Evolutionary conservation across 2,888 invertebrate genomes (phyloP), one percentile per base, ranked within the genome.

Genomic region (Phortica okadai): DNA sequence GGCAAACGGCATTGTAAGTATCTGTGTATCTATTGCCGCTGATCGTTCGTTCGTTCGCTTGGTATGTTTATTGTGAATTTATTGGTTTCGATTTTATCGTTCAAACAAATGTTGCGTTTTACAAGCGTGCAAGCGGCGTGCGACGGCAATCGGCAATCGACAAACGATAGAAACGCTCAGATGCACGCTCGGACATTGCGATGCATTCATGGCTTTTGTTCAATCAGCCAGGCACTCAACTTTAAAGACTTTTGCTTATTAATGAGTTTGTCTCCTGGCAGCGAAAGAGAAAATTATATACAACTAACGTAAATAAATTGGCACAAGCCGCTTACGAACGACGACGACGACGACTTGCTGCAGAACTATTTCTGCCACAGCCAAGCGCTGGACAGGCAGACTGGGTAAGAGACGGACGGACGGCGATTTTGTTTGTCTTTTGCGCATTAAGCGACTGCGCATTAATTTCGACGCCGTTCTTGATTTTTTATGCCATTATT

Each of bases 41-140:
- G 70, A 56, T 72, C 70, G 70, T 44, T 54, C 54, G 69, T 21
- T 44, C 45, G 50, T 25, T 45, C 14, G 16, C 84, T 82, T 88
- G 86, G 88, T 83, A 88, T 87, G 86, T 84, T 84, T 89, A 88
- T 87, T 89, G 90, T 89, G 88, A 89, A 89, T 89, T 89, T 89
- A 89, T 89, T 89, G 88, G 83, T 86, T 85, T 84, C 83, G 89
- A 89, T 89, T 89, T 90, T 90, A 88, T 89, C 90, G 89, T 87
- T 84, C 80, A 89, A 90, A 89, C 90, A 89, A 89, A 89, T 89
- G 90, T 88, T 88, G 88, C 87, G 84, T 86, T 86, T 88, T 88
- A 86, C 86, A 86, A 86, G 86, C 87, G 88, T 88, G 87, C 87
- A 85, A 85, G 88, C 62, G 62, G 87, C 87, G 84, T 84, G 88